Evolutionary conservation across 2,797 vertebrate species (phyloP).

Genomic region (Notolabrus celidotus): DNA sequence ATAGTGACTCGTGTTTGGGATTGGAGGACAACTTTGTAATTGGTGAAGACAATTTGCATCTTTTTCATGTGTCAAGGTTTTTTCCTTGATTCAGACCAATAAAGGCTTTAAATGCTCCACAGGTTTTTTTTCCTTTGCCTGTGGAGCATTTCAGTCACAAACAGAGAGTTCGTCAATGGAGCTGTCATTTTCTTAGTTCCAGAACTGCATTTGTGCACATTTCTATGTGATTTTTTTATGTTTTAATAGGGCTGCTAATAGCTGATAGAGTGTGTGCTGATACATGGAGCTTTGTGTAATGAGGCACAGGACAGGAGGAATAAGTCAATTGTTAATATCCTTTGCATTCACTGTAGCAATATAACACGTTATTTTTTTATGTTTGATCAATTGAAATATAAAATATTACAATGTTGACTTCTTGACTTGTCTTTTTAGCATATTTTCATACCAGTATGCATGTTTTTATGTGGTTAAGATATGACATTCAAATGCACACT

Average conservation of each 20-base stretch:
- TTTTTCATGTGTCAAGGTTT: conserved; percentile 7
- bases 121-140: neutral
- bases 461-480: neutral
- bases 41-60: neutral
- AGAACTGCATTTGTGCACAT: conserved; percentile 11
- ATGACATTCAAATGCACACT: neutral
- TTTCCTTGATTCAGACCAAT: conserved; percentile 13
- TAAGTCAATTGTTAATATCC: conserved; percentile 13
- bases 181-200: neutral
- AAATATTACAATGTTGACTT: conserved; percentile 17
- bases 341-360: conserved; percentile 13
- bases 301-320: conserved; percentile 22
- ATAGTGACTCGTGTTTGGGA: neutral
- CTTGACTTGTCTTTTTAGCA: neutral
- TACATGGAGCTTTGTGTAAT: conserved; percentile 26
- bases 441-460: neutral
- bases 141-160: neutral
- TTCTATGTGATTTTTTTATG: conserved; percentile 61
- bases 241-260: conserved; percentile 4
- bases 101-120: neutral
- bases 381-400: conserved; percentile 42
- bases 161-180: neutral
- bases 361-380: conserved; percentile 58
- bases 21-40: neutral
- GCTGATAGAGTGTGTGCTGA: conserved; percentile 31